These are phyloP conservation scores for Stratiolaelaps scimitus DNA, from an alignment of 1,140 invertebrate genomes.

Conservation along the genomic window DNA sequence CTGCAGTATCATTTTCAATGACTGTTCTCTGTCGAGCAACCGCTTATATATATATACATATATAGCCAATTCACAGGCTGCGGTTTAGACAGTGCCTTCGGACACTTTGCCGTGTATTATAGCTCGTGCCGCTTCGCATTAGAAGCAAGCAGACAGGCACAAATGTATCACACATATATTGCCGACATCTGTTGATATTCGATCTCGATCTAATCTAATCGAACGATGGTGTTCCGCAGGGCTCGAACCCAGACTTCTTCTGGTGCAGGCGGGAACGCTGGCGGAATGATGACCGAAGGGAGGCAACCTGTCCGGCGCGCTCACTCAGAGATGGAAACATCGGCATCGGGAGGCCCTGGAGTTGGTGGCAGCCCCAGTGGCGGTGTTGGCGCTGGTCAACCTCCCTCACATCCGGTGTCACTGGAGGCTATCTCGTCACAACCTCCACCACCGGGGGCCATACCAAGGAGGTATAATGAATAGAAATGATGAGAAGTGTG, in stretches of 20 bases:
- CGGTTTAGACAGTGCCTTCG: too few species aligned
- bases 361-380: slow-evolving; percentile 31
- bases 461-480: neutral
- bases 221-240: neutral
- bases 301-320: slow-evolving; percentile 32
- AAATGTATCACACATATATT: too few species aligned
- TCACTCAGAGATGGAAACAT: slow-evolving; percentile 36
- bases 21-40: too few species aligned
- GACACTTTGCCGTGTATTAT: too few species aligned
- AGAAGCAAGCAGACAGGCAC: too few species aligned
- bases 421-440: slow-evolving; percentile 36
- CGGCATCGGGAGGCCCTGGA: neutral
- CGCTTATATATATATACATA: too few species aligned
- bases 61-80: too few species aligned
- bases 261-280: neutral
- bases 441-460: slow-evolving; percentile 11
- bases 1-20: too few species aligned
- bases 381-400: slow-evolving; percentile 34
- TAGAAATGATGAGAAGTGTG: too few species aligned
- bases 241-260: neutral
- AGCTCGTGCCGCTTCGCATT: too few species aligned
- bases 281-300: neutral
- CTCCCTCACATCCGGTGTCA: slow-evolving; percentile 39
- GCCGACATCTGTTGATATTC: too few species aligned
- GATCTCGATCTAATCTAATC: too few species aligned